phyloP scores from a whole-genome alignment of 2,797 vertebrate species.

The Bovichtus diacanthus region DNA sequence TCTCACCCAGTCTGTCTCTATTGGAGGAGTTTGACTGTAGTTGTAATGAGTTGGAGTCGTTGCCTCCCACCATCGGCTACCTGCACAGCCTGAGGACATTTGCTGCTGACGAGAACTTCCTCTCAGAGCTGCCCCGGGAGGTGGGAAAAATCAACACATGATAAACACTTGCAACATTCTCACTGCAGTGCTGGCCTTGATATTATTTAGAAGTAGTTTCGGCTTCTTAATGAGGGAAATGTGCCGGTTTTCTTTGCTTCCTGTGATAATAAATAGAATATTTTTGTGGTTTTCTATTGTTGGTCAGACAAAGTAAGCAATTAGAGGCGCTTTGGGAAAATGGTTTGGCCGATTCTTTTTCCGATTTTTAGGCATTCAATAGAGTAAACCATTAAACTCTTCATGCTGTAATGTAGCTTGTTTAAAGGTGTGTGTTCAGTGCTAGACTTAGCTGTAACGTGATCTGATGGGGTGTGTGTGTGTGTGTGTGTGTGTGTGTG shows the following conservation, averaged over 20 bases:
- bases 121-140: constrained; percentile 94
- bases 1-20: constrained; percentile 91
- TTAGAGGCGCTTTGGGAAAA: too few relatives aligned
- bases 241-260: not conserved
- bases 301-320: not conserved
- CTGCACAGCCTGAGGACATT: constrained; percentile 95
- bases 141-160: constrained; percentile 69
- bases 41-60: constrained; percentile 96
- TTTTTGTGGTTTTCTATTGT: not conserved
- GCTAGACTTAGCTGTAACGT: not conserved
- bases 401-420: not conserved
- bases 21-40: constrained; percentile 99
- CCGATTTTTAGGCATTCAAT: too few relatives aligned
- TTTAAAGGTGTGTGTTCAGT: not conserved
- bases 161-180: not conserved
- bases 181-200: not conserved
- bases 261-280: not conserved
- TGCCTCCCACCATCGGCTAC: constrained; percentile 95
- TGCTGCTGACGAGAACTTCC: constrained; percentile 98
- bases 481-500: constrained; percentile 21
- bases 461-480: constrained; percentile 9
- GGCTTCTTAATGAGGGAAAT: not conserved
- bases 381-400: not conserved
- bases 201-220: not conserved
- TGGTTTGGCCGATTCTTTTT: too few relatives aligned